Conservation (phyloP, 2,113 vertebrate genomes). For the Thamnaconus septentrionalis region DNA sequence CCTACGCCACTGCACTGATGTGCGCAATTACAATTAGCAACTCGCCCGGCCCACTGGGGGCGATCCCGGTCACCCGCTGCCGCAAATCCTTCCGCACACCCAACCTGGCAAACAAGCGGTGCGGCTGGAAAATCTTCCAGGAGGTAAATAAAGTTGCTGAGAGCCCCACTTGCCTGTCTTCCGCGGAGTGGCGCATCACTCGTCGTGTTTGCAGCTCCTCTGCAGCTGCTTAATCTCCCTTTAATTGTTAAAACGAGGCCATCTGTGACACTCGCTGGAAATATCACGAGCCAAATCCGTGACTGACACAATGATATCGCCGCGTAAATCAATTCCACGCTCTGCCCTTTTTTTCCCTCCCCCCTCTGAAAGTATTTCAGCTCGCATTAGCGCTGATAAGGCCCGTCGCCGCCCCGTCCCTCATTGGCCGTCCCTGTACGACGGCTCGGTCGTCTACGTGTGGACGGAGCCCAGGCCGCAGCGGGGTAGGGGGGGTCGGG, state of each 20-base stretch:
- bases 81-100: not conserved
- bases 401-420: conserved; percentile 3
- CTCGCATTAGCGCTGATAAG: conserved; percentile 25
- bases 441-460: too few species aligned
- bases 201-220: conserved; percentile 22
- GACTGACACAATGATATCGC: too few species aligned
- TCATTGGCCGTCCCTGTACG: conserved; percentile 20
- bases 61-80: conserved; percentile 24
- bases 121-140: conserved; percentile 6
- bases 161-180: conserved; percentile 14
- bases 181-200: conserved; percentile 10
- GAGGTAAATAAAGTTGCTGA: conserved; percentile 30
- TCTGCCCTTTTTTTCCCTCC: conserved; percentile 1
- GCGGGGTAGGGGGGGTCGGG: too few species aligned
- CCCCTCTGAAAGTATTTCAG: too few species aligned
- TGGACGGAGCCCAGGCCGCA: too few species aligned
- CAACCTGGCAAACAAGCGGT: too few species aligned
- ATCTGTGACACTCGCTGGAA: conserved; percentile 37
- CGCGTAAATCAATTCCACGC: conserved; percentile 21
- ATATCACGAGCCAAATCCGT: not conserved
- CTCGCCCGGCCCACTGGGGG: conserved; percentile 32
- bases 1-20: conserved; percentile 8
- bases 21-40: conserved; percentile 35
- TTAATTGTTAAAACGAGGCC: conserved; percentile 45
- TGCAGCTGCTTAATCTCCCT: conserved; percentile 19